phyloP scores from a whole-genome alignment of 2,888 invertebrate species.

The Piscicola geometra region DNA sequence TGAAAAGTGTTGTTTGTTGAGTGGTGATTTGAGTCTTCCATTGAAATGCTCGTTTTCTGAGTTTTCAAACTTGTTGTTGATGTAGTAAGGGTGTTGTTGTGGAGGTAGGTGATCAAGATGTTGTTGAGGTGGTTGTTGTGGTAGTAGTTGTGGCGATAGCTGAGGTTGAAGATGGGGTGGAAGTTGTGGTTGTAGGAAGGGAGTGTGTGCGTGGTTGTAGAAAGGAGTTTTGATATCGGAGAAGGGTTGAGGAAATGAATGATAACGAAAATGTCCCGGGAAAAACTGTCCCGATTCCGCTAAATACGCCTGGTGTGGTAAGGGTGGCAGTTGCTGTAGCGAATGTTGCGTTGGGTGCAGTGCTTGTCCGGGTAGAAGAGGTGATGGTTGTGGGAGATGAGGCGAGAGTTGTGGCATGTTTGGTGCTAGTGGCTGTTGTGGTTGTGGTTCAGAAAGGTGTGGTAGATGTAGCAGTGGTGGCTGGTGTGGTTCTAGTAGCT shows the following conservation, averaged over 20 bases:
- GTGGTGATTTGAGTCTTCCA: neutral
- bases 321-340: neutral
- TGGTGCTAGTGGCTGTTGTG: too few relatives aligned
- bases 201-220: neutral
- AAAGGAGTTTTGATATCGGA: neutral
- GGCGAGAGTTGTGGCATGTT: neutral
- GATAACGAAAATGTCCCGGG: neutral
- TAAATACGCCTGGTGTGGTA: neutral
- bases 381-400: neutral
- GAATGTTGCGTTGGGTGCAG: neutral
- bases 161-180: neutral
- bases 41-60: neutral
- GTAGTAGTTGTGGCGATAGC: neutral
- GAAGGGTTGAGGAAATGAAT: neutral
- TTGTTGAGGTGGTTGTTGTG: neutral
- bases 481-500: neutral
- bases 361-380: too few relatives aligned
- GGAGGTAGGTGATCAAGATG: neutral
- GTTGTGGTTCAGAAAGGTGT: neutral
- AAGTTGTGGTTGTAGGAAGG: neutral
- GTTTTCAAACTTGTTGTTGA: neutral
- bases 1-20: neutral
- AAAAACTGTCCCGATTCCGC: neutral
- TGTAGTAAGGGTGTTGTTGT: slow-evolving; percentile 9
- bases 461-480: neutral